Percentiles rank a stretch among this genome's conserved stretches.
phyloP scores from a whole-genome alignment of 2,113 vertebrate genomes.

The Lanius collurio region DNA sequence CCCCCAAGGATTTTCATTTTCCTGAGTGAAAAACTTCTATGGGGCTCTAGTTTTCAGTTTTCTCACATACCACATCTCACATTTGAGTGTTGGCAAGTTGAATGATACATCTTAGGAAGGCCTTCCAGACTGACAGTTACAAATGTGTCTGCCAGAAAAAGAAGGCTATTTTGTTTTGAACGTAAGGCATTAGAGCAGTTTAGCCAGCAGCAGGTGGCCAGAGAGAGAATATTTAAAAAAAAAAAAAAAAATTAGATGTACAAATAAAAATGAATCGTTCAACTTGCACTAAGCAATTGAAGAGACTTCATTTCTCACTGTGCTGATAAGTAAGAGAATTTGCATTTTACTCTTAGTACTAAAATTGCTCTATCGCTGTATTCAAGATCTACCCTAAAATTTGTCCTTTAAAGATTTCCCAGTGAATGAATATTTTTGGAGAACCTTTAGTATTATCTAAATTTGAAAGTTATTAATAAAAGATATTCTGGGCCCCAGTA shows the following conservation, averaged over 20 bases:
- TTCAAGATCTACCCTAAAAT: background rate
- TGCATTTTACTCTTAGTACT: background rate
- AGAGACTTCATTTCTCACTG: background rate
- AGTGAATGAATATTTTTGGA: background rate
- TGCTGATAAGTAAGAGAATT: background rate
- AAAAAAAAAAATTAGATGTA: background rate
- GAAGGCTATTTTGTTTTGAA: background rate
- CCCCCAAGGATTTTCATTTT: background rate
- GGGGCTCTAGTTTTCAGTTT: background rate
- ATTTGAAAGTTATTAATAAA: background rate
- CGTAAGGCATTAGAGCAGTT: background rate
- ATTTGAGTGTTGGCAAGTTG: background rate
- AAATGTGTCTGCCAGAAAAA: background rate
- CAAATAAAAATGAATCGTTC: background rate
- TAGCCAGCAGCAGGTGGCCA: background rate
- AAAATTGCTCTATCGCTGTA: background rate
- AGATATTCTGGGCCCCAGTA: background rate
- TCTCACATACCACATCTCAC: background rate
- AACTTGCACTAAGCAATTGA: background rate
- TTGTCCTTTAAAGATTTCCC: background rate
- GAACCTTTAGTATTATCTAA: background rate
- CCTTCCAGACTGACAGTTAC: background rate
- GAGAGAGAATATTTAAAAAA: background rate
- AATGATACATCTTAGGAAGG: background rate
- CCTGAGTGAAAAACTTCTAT: background rate